Percentiles rank a stretch among this genome's conserved stretches.
phyloP scores from a whole-genome alignment of 2,113 vertebrate species.

The Emberiza fucata region DNA sequence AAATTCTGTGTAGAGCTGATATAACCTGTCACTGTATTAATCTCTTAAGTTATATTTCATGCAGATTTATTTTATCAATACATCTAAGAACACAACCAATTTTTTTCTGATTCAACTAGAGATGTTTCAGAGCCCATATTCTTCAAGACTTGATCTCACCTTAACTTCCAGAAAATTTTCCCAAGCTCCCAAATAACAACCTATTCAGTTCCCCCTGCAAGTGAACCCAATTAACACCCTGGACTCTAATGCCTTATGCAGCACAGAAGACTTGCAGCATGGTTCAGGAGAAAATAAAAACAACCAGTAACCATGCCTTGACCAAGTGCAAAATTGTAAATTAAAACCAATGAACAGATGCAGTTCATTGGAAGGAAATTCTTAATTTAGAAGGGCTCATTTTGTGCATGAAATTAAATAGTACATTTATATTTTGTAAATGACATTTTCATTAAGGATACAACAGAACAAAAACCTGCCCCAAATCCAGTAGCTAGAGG shows the following conservation, averaged over 20 bases:
- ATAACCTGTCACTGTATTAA: neutral
- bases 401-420: neutral
- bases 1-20: neutral
- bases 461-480: conserved; percentile 72
- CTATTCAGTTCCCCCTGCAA: neutral
- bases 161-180: neutral
- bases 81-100: neutral
- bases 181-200: neutral
- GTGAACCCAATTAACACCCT: neutral
- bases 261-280: neutral
- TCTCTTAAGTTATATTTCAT: neutral
- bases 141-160: neutral
- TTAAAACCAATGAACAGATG: neutral
- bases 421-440: neutral
- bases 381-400: neutral
- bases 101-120: neutral
- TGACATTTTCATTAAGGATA: neutral
- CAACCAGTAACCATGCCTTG: neutral
- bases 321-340: neutral
- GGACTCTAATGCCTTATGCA: neutral
- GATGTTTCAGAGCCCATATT: neutral
- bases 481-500: conserved; percentile 85
- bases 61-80: neutral
- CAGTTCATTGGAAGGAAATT: neutral
- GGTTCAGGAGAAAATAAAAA: neutral